Conservation (phyloP, 2,888 invertebrate species). For the Drosophila kokeensis region DNA sequence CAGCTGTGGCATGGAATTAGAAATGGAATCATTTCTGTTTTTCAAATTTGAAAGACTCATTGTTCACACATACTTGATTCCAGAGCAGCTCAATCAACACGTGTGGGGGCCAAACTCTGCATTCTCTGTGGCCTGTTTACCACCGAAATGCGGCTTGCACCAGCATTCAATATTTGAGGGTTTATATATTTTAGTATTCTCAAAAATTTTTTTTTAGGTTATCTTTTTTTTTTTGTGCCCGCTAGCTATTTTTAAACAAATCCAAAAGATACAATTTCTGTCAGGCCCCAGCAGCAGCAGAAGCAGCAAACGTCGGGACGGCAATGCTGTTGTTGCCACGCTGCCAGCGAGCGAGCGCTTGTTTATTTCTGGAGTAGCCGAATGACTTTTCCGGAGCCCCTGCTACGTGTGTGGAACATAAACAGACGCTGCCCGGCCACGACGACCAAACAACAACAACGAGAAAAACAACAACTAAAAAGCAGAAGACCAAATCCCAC, state of each 20-base stretch:
- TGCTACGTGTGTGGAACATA: slow-evolving; percentile 73
- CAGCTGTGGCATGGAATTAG: background rate
- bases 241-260: slow-evolving; percentile 65
- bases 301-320: slow-evolving; percentile 23
- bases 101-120: slow-evolving; percentile 5
- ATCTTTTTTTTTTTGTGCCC: slow-evolving; percentile 27
- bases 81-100: slow-evolving; percentile 38
- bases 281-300: slow-evolving; percentile 37
- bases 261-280: slow-evolving; percentile 62
- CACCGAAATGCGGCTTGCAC: slow-evolving; percentile 27
- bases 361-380: slow-evolving; percentile 78
- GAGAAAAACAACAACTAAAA: slow-evolving; percentile 23
- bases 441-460: slow-evolving; percentile 22
- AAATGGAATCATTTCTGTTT: background rate
- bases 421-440: slow-evolving; percentile 52
- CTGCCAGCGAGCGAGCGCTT: slow-evolving; percentile 46
- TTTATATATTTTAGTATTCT: slow-evolving; percentile 16
- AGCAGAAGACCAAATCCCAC: slow-evolving; percentile 37
- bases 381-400: slow-evolving; percentile 74
- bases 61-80: slow-evolving; percentile 9
- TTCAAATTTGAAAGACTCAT: slow-evolving; percentile 1
- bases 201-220: slow-evolving; percentile 1
- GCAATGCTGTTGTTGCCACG: slow-evolving; percentile 45
- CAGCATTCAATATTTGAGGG: slow-evolving; percentile 15
- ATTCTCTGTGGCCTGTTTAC: slow-evolving; percentile 19